phyloP scores from a whole-genome alignment of 2,888 invertebrate genomes.

The Eurois occulta region DNA sequence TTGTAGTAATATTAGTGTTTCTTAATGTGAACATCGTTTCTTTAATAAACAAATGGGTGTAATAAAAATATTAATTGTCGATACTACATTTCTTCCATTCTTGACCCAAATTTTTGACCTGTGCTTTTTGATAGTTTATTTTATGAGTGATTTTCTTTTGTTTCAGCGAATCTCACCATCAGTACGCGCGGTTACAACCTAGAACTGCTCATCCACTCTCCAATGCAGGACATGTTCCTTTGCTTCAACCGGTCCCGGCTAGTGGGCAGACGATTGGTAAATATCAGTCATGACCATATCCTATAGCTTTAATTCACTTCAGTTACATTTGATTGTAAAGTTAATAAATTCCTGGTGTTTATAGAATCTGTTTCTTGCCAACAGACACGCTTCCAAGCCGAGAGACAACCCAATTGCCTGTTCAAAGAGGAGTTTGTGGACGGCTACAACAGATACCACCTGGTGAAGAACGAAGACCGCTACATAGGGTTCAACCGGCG shows the following conservation, averaged over 20 bases:
- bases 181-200: conserved; percentile 91
- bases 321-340: not conserved
- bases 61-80: conserved; percentile 51
- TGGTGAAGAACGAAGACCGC: conserved; percentile 90
- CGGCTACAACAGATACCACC: conserved; percentile 92
- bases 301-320: not conserved
- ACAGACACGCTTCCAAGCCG: conserved; percentile 90
- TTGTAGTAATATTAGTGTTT: conserved; percentile 60
- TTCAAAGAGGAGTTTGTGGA: conserved; percentile 92
- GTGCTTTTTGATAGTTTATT: not conserved
- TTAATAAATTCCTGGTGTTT: not conserved
- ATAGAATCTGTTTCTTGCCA: conserved; percentile 65
- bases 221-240: conserved; percentile 93
- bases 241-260: conserved; percentile 94
- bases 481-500: conserved; percentile 92
- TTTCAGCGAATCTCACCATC: conserved; percentile 93
- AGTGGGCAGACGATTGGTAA: conserved; percentile 92
- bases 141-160: conserved; percentile 69
- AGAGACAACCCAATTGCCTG: conserved; percentile 91
- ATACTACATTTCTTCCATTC: conserved; percentile 22
- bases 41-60: conserved; percentile 51
- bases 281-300: conserved; percentile 54
- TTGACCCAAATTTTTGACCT: not conserved
- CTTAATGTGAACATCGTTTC: conserved; percentile 49
- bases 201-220: conserved; percentile 92